Percentiles rank a stretch among this genome's conserved stretches.
phyloP scores from a whole-genome alignment of 2,797 vertebrate species.

The Semotilus atromaculatus region DNA sequence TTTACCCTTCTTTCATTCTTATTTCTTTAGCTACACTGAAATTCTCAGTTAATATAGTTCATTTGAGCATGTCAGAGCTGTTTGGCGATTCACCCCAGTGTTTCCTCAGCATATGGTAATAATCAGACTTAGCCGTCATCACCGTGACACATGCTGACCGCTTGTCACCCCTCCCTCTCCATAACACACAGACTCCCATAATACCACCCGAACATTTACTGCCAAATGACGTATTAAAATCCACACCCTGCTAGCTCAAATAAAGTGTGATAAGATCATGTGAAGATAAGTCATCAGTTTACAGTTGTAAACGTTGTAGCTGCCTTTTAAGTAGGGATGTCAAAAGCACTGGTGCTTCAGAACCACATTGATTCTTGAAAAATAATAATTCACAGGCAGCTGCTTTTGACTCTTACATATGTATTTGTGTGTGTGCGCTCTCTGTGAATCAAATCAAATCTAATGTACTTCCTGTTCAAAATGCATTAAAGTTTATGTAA shows the following conservation, averaged over 20 bases:
- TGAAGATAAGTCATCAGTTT: neutral
- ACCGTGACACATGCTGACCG: constrained; percentile 35
- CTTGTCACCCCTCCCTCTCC: neutral
- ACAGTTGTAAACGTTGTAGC: neutral
- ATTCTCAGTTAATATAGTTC: neutral
- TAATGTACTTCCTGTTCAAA: neutral
- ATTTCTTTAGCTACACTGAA: neutral
- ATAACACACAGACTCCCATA: neutral
- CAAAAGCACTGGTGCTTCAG: neutral
- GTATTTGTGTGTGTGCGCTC: neutral
- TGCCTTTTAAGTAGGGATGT: neutral
- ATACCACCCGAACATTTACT: constrained; percentile 26
- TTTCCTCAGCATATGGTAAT: constrained; percentile 28
- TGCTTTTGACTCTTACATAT: neutral
- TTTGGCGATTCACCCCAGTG: neutral
- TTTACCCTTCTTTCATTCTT: neutral
- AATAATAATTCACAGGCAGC: neutral
- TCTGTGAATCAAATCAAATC: neutral
- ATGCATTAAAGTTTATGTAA: neutral
- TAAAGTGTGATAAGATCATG: neutral
- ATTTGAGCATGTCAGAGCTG: neutral
- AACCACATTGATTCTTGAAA: neutral
- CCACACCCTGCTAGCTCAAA: constrained; percentile 44
- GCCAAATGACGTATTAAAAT: constrained; percentile 9
- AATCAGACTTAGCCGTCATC: constrained; percentile 27